Evolutionary conservation across 2,113 vertebrate genomes (phyloP).

Genomic region (Nibea albiflora): DNA sequence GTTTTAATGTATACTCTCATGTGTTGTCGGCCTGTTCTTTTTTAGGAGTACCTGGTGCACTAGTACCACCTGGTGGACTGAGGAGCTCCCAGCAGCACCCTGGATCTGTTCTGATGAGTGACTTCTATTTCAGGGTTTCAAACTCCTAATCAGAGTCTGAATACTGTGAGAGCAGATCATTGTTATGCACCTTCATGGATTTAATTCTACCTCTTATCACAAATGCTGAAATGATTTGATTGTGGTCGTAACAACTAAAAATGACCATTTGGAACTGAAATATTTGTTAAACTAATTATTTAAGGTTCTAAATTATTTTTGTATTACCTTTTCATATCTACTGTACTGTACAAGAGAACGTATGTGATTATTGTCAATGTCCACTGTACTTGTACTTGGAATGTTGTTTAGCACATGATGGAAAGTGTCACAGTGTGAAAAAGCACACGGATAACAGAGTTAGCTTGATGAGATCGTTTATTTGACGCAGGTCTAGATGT

Average conservation of each 20-base stretch:
- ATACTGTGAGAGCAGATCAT: not conserved
- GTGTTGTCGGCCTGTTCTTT: not conserved
- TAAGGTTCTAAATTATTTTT: not conserved
- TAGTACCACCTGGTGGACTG: slow-evolving; percentile 64
- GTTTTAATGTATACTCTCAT: not conserved
- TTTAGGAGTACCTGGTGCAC: slow-evolving; percentile 86
- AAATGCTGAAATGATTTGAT: slow-evolving; percentile 3
- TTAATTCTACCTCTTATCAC: slow-evolving; percentile 14
- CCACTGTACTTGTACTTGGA: not conserved
- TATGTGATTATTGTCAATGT: not conserved
- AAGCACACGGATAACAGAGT: not conserved
- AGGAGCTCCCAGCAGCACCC: not conserved
- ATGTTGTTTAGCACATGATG: not conserved
- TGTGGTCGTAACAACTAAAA: not conserved
- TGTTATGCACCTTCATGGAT: not conserved
- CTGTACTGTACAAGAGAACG: not conserved
- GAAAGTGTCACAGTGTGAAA: not conserved
- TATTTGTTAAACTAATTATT: not conserved
- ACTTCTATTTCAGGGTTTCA: not conserved
- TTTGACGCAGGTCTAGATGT: not conserved
- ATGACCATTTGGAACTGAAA: not conserved
- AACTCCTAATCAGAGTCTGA: not conserved
- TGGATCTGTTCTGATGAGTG: not conserved
- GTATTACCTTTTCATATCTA: not conserved
- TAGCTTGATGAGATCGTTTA: not conserved